Conservation (phyloP, 2,113 vertebrate genomes). For the Aspiorhynchus laticeps region DNA sequence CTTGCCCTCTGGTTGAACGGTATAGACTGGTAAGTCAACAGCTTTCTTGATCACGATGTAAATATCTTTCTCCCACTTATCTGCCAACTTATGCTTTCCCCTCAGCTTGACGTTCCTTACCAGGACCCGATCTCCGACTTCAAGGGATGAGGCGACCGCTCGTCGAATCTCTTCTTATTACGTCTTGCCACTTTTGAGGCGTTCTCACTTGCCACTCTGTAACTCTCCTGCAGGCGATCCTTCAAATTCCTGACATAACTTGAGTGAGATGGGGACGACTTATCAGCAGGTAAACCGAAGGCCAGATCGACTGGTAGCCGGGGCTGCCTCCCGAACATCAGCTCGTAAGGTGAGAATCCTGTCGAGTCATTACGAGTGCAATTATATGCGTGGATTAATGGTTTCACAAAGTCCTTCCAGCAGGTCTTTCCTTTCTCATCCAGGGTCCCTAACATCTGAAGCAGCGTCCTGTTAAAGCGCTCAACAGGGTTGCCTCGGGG, state of each 20-base stretch:
- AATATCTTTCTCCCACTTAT: neutral
- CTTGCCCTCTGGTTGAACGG: neutral
- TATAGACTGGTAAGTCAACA: neutral
- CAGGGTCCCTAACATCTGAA: too few relatives aligned
- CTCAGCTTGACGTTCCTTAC: neutral
- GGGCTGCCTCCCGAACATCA: slow-evolving; percentile 5
- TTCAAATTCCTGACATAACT: neutral
- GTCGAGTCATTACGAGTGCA: neutral
- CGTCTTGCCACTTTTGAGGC: neutral
- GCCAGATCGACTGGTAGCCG: neutral
- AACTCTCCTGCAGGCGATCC: neutral
- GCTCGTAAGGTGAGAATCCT: neutral
- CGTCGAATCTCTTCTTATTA: neutral
- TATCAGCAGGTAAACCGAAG: neutral
- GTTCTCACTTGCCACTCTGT: neutral
- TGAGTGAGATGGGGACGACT: neutral
- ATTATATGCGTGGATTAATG: too few relatives aligned
- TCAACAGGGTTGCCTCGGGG: too few relatives aligned
- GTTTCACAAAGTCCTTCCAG: too few relatives aligned
- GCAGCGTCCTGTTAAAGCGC: too few relatives aligned
- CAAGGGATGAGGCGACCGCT: neutral
- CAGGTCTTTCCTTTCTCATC: too few relatives aligned
- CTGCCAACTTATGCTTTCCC: neutral
- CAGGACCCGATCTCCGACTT: neutral
- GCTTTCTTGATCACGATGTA: neutral